Base-by-base conservation (phyloP, 2,113 vertebrate species). In the Nymphicus hollandicus region DNA sequence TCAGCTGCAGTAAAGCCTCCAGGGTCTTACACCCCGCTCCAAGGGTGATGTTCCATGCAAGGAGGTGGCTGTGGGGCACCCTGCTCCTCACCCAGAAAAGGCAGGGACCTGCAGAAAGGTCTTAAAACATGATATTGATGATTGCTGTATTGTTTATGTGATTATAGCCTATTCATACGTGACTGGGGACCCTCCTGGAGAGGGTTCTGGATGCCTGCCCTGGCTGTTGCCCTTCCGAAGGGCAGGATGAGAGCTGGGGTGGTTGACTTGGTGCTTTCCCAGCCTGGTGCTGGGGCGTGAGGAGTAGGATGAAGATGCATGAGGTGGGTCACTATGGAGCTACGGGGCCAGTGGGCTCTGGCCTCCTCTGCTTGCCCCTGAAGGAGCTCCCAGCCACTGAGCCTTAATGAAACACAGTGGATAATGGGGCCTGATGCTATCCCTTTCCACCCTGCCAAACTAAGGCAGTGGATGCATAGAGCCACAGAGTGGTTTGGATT, bases 121-220 rank as follows among this genome's bases (percentile, higher is more conserved):
- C 37, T 20, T 58, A 29, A 4, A 8, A 2, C 5, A 1, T 3
- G 10, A 0, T 23, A 1, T 11, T 7, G 58, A 19, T n/a, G 29
- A 61, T n/a, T 10, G 20, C 23, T 35, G 56, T 58, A 35, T 58
- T 24, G 33, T 58, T 35, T 24, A 7, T n/a, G 33, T 35, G 33
- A 58, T 35, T 24, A 58, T 24, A 35, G 22, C 33, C 33, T 16
- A 15, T 24, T 58, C 39, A 14, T 5, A 2, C 1, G 1, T 25
- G 20, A 13, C 0, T 18, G n/a, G 58, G 65, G 60, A 37, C 39
- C 9, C 7, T 49, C 13, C 31, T 13, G 52, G 74, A 24, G 52
- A 28, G 46, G 4, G 29, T 20, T 33, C 7, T 10, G 49, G 41
- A 3, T 27, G 71, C 55, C 46, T 31, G 46, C 20, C 35, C 12